Conservation (phyloP, 2,113 vertebrate genomes). For the Lophochroa leadbeateri region DNA sequence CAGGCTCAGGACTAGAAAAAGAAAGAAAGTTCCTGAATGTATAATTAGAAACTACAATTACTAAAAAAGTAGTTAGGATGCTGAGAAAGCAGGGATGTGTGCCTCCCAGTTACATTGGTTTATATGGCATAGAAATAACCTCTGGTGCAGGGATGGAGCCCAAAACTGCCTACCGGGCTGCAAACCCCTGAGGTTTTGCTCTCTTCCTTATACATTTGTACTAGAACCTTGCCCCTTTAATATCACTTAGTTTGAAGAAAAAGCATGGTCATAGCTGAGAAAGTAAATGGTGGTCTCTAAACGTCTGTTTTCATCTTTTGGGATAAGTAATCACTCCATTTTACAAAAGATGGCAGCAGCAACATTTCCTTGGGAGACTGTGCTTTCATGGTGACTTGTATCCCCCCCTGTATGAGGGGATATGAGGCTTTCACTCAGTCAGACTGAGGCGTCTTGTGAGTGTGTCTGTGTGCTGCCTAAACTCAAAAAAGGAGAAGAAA, state of each 20-base stretch:
- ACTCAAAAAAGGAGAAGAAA: not conserved
- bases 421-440: not conserved
- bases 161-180: not conserved
- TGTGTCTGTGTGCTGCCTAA: fast-evolving
- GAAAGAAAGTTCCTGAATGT: not conserved
- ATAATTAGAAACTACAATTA: not conserved
- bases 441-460: not conserved
- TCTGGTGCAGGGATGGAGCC: not conserved
- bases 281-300: not conserved
- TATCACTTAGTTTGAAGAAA: not conserved
- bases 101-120: not conserved
- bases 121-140: not conserved
- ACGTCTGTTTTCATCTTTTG: not conserved
- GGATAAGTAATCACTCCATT: not conserved
- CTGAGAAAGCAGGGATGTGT: not conserved
- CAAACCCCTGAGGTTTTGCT: not conserved
- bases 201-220: not conserved
- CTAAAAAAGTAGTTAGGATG: not conserved
- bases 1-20: not conserved
- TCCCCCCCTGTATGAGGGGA: not conserved
- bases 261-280: not conserved
- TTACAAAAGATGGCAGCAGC: not conserved
- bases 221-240: not conserved
- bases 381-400: not conserved
- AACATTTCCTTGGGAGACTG: not conserved